phyloP scores from a whole-genome alignment of 2,888 invertebrate genomes.

The Andrena chrysosceles region DNA sequence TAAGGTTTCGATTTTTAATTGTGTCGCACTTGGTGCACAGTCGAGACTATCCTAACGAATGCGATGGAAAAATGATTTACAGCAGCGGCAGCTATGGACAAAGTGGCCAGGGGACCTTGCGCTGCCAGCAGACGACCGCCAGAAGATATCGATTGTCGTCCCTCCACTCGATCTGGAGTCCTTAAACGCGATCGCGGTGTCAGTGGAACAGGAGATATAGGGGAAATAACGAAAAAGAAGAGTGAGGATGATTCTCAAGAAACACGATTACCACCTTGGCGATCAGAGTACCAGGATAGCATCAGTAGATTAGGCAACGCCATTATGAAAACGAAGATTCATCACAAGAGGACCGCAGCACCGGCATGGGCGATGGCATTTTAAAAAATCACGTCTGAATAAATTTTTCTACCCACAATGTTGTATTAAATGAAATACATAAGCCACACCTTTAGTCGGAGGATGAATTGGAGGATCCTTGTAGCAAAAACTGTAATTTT shows the following conservation, averaged over 20 bases:
- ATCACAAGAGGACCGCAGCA: conserved; percentile 73
- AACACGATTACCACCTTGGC: conserved; percentile 84
- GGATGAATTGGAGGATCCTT: not conserved
- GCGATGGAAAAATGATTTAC: not conserved
- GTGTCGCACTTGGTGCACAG: conserved; percentile 53
- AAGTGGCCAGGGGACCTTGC: not conserved
- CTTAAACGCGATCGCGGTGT: conserved; percentile 3
- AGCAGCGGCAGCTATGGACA: not conserved
- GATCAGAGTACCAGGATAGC: conserved; percentile 88
- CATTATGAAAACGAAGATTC: conserved; percentile 88
- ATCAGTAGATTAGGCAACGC: conserved; percentile 88
- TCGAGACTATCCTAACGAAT: not conserved
- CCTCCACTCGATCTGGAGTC: conserved; percentile 30
- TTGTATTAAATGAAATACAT: conserved; percentile 13
- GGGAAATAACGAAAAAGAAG: not conserved
- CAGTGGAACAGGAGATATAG: not conserved
- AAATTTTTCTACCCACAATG: not conserved
- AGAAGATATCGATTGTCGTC: conserved; percentile 57
- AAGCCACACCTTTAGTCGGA: not conserved
- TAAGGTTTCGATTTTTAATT: conserved; percentile 54
- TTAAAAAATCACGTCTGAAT: not conserved
- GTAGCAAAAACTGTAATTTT: not conserved
- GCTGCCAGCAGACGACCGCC: not conserved
- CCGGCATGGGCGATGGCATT: conserved; percentile 33
- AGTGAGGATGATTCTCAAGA: conserved; percentile 26